Evolutionary conservation across 2,797 vertebrate genomes (phyloP).

Genomic region (Crocidura indochinensis): DNA sequence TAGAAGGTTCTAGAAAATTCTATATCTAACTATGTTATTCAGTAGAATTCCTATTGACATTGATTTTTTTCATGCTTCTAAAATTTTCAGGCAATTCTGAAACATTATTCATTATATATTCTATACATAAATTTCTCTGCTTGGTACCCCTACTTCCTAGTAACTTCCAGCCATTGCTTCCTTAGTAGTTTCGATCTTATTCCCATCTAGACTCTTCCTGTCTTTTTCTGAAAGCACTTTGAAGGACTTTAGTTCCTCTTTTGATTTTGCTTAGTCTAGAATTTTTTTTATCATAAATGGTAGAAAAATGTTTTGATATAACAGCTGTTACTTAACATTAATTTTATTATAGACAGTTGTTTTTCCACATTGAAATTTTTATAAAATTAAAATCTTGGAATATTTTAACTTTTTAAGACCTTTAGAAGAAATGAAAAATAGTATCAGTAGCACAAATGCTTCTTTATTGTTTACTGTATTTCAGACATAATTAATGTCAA

Average conservation of each 20-base stretch:
- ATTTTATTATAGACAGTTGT: not conserved
- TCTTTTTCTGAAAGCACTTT: constrained; percentile 77
- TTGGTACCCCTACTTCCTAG: not conserved
- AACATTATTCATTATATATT: not conserved
- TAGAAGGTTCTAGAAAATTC: constrained; percentile 49
- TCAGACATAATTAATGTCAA: not conserved
- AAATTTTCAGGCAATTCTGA: not conserved
- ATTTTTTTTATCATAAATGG: not conserved
- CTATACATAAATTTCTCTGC: not conserved
- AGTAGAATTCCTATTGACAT: not conserved
- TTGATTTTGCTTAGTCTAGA: constrained; percentile 82
- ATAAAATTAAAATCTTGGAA: not conserved
- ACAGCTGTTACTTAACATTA: constrained; percentile 80
- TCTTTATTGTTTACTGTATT: not conserved
- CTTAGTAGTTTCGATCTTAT: not conserved
- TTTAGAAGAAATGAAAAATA: not conserved
- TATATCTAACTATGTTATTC: constrained; percentile 3
- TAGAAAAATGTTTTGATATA: not conserved
- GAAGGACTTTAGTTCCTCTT: constrained; percentile 79
- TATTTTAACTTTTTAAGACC: constrained; percentile 19
- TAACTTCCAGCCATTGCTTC: not conserved
- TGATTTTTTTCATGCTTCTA: not conserved
- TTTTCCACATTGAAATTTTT: not conserved
- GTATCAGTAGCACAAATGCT: not conserved
- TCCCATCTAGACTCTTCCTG: not conserved